Percentiles rank a stretch among this genome's conserved stretches.
Evolutionary conservation across 2,113 vertebrate genomes (phyloP).

Genomic region (Equus quagga): DNA sequence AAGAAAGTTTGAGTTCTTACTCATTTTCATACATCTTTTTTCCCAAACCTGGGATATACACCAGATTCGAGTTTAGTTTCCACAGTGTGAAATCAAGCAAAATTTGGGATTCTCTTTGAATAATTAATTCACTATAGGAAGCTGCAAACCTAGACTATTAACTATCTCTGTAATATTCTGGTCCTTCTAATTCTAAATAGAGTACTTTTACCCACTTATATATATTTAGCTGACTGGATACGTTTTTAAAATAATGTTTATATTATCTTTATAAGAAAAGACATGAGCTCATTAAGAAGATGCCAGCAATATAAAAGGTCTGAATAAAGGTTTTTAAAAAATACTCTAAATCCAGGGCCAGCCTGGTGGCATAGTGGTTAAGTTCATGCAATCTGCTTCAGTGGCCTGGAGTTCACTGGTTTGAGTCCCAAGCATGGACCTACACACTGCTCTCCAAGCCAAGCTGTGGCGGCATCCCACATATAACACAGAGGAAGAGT

Average conservation of each 20-base stretch:
- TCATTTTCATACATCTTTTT: slow-evolving; percentile 38
- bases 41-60: not conserved
- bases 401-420: too few relatives aligned
- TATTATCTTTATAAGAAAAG: slow-evolving; percentile 5
- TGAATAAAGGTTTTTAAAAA: not conserved
- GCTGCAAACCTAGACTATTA: not conserved
- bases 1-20: not conserved
- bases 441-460: too few relatives aligned
- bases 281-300: not conserved
- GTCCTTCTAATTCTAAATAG: not conserved
- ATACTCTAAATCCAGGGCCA: not conserved
- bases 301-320: not conserved
- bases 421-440: too few relatives aligned
- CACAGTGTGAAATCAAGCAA: not conserved
- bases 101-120: slow-evolving; percentile 10
- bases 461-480: too few relatives aligned
- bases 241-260: slow-evolving; percentile 18
- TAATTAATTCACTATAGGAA: slow-evolving; percentile 25
- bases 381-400: too few relatives aligned
- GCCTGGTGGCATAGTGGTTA: too few relatives aligned
- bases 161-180: not conserved
- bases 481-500: too few relatives aligned
- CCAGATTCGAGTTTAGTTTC: not conserved
- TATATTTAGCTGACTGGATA: not conserved
- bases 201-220: not conserved